Evolutionary conservation across 2,113 vertebrate species (phyloP).

Genomic region (Hystrix cristata): DNA sequence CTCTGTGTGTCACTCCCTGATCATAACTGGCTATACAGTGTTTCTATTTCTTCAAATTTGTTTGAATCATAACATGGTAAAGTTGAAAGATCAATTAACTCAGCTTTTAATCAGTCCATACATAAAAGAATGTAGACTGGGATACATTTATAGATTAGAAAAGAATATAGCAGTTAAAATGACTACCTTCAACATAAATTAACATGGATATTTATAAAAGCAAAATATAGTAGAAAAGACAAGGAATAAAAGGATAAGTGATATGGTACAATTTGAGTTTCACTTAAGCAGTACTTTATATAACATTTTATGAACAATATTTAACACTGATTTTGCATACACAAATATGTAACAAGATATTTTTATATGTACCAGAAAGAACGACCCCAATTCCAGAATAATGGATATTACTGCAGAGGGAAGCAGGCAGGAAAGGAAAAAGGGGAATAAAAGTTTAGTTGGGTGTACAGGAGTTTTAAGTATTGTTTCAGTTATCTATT

Average conservation of each 20-base stretch:
- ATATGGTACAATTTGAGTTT: conserved; percentile 32
- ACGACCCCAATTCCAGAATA: neutral
- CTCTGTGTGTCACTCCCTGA: neutral
- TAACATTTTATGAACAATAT: neutral
- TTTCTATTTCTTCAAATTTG: neutral
- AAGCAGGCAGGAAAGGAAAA: neutral
- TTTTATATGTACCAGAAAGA: neutral
- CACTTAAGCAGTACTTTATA: neutral
- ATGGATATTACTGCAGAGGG: neutral
- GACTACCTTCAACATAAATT: neutral
- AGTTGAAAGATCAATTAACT: neutral
- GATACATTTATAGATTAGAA: neutral
- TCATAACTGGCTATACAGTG: neutral
- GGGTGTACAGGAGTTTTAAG: neutral
- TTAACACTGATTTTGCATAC: neutral
- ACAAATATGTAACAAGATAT: neutral
- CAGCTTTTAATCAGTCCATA: neutral
- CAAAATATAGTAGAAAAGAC: neutral
- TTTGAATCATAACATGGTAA: neutral
- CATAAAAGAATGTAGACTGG: neutral
- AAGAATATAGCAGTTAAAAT: conserved; percentile 26
- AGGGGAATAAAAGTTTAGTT: neutral
- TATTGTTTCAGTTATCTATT: neutral
- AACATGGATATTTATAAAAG: conserved; percentile 8
- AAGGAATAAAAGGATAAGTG: neutral